Percentiles rank a stretch among this genome's conserved stretches.
phyloP scores from a whole-genome alignment of 2,797 vertebrate species.

The Enteromius radiatus region DNA sequence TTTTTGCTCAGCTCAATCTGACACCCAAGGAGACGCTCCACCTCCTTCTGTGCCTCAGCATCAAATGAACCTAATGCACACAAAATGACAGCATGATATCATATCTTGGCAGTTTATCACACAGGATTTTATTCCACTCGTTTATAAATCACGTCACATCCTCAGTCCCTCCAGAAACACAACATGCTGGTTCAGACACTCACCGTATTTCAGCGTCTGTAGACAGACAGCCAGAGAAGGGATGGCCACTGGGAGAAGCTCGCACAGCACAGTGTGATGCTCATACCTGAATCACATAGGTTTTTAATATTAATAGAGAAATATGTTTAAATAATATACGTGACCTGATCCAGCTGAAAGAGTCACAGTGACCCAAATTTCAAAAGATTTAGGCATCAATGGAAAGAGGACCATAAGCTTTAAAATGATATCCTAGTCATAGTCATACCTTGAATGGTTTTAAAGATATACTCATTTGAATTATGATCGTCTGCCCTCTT shows the following conservation, averaged over 20 bases:
- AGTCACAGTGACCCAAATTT: too few relatives aligned
- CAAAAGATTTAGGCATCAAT: too few relatives aligned
- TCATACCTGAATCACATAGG: conserved; percentile 68
- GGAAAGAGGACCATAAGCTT: too few relatives aligned
- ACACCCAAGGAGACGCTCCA: conserved; percentile 72
- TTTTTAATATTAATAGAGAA: not conserved
- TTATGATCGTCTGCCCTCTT: too few relatives aligned
- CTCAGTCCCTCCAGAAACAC: not conserved
- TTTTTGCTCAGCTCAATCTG: conserved; percentile 69
- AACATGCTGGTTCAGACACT: conserved; percentile 42
- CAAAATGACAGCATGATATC: not conserved
- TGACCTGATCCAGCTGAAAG: too few relatives aligned
- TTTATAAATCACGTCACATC: not conserved
- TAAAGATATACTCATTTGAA: too few relatives aligned
- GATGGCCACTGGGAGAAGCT: conserved; percentile 77
- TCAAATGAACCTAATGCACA: conserved; percentile 71
- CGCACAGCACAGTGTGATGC: conserved; percentile 78
- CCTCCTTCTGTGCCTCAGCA: conserved; percentile 62
- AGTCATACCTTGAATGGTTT: too few relatives aligned
- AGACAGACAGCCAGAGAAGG: conserved; percentile 80
- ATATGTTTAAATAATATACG: not conserved
- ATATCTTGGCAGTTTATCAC: not conserved
- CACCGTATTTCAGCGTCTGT: conserved; percentile 76
- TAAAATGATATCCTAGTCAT: too few relatives aligned
- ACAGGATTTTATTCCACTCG: not conserved